These are phyloP conservation scores for Escarpia spicata DNA, from an alignment of 2,888 invertebrate species.

Conservation along the genomic window DNA sequence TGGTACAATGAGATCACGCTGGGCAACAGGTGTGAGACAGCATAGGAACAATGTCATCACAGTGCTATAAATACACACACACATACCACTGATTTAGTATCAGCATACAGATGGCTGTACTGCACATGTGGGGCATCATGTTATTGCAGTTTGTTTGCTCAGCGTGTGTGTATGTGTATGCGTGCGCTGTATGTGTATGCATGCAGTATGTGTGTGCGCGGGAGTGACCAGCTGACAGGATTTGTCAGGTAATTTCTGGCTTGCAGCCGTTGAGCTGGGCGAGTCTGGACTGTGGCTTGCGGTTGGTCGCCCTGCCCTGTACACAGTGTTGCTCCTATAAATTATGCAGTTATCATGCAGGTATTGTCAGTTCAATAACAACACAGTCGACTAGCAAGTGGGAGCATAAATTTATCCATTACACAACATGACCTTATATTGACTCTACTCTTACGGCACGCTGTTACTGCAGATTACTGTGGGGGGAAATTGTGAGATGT, in stretches of 20 bases:
- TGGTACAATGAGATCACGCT: neutral
- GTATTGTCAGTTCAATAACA: neutral
- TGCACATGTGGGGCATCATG: neutral
- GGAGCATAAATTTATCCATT: neutral
- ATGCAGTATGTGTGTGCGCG: neutral
- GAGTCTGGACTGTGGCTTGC: neutral
- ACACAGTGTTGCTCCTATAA: neutral
- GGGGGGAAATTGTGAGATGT: too few species aligned
- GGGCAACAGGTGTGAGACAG: neutral
- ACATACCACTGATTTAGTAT: neutral
- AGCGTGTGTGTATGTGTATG: neutral
- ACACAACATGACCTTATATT: neutral
- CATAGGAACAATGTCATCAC: neutral
- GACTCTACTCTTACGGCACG: too few species aligned
- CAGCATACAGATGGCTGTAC: neutral
- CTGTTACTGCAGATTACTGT: too few species aligned
- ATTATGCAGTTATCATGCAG: neutral
- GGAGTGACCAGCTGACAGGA: neutral
- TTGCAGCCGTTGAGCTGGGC: neutral
- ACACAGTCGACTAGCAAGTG: neutral
- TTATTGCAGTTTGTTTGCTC: neutral
- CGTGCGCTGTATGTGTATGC: neutral
- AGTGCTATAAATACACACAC: neutral
- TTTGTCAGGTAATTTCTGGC: neutral
- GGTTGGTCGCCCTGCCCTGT: too few species aligned